Conservation (phyloP, 2,113 vertebrate species). For the Leucopsar rothschildi region DNA sequence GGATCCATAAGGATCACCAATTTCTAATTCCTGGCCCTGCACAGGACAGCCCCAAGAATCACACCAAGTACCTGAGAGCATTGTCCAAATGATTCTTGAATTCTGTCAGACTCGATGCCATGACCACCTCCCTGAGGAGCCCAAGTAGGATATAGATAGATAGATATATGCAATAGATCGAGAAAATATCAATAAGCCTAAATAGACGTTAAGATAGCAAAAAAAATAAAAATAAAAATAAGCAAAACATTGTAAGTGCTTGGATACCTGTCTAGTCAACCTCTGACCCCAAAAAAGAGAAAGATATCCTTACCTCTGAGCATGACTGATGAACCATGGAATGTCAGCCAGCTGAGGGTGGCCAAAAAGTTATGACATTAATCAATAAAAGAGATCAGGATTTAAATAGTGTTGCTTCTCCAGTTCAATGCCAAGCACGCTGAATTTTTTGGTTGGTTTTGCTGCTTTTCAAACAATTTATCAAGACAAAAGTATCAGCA, state of each 20-base stretch:
- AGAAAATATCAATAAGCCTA: not conserved
- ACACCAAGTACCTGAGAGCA: not conserved
- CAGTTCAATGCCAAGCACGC: fast-evolving
- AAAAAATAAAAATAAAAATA: not conserved
- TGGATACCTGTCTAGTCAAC: not conserved
- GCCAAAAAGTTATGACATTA: not conserved
- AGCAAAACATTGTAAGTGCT: not conserved
- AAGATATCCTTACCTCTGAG: not conserved
- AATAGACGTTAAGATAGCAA: not conserved
- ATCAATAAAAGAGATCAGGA: not conserved
- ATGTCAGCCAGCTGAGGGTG: not conserved
- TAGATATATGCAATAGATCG: not conserved
- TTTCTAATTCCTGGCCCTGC: not conserved
- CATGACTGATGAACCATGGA: not conserved
- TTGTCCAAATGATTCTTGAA: not conserved
- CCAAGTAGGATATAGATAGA: no score
- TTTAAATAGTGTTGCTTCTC: not conserved
- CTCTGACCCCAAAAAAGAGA: not conserved
- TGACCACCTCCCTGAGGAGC: not conserved
- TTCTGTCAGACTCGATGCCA: fast-evolving
- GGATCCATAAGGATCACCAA: not conserved
- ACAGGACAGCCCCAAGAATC: not conserved
- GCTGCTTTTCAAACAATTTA: not conserved
- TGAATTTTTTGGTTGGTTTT: not conserved
- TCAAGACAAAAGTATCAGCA: not conserved